Evolutionary conservation across 2,888 invertebrate species (phyloP).

Genomic region (Piscicola geometra): DNA sequence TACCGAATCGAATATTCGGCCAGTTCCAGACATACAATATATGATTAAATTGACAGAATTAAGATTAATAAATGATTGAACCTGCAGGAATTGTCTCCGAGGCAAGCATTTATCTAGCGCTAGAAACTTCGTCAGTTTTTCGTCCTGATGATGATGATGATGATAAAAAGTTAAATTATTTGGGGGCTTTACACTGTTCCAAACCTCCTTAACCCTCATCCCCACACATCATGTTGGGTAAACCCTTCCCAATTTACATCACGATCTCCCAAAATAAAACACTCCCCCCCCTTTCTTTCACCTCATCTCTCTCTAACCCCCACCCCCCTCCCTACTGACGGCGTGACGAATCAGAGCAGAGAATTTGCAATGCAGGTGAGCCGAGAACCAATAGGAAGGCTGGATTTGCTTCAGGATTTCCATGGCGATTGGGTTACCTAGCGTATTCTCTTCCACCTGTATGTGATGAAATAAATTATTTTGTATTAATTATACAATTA

Average conservation of each 20-base stretch:
- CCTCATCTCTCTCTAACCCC: not conserved
- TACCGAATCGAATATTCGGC: no score
- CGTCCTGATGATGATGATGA: not conserved
- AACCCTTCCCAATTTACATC: no score
- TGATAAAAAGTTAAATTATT: not conserved
- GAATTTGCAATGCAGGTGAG: slow-evolving; percentile 94
- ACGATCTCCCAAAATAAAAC: no score
- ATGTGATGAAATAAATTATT: no score
- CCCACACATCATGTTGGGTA: no score
- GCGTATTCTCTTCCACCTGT: slow-evolving; percentile 64
- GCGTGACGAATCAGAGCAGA: slow-evolving; percentile 77
- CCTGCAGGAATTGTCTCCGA: slow-evolving; percentile 78
- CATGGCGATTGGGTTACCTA: slow-evolving; percentile 83
- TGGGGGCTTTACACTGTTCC: not conserved
- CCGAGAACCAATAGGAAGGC: slow-evolving; percentile 87
- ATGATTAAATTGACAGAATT: no score
- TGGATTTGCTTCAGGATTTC: slow-evolving; percentile 72
- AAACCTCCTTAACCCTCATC: no score
- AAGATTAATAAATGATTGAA: no score
- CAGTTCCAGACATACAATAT: no score
- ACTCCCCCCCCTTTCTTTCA: not conserved
- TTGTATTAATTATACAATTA: no score
- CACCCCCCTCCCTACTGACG: slow-evolving; percentile 48
- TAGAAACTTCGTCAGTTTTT: slow-evolving; percentile 7
- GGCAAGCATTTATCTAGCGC: slow-evolving; percentile 92